Evolutionary conservation across 1,140 invertebrate species (phyloP).

Genomic region (Drosophila saltans): DNA sequence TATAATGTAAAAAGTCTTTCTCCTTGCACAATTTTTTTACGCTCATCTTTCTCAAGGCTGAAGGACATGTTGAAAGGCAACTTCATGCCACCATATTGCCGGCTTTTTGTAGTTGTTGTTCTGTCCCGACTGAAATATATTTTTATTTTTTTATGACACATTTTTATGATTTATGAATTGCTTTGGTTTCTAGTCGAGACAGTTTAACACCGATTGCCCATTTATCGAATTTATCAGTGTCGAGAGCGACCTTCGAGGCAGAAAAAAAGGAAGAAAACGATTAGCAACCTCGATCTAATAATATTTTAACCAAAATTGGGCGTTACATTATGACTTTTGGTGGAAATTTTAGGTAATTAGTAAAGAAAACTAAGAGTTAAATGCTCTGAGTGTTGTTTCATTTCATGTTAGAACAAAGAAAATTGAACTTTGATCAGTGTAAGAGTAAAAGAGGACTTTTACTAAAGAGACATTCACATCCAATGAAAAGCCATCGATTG

Average conservation of each 20-base stretch:
- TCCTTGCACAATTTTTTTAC: constrained; percentile 66
- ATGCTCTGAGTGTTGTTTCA: not conserved
- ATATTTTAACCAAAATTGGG: constrained; percentile 50
- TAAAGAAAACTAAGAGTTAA: not conserved
- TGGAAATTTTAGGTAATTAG: constrained; percentile 7
- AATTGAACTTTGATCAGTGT: no score
- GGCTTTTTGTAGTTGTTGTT: no score
- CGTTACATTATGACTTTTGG: constrained; percentile 54
- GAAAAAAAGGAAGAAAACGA: constrained; percentile 22
- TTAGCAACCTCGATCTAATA: constrained; percentile 29
- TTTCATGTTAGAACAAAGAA: not conserved
- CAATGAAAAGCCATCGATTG: no score
- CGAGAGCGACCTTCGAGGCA: constrained; percentile 47
- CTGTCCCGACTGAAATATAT: constrained; percentile 5
- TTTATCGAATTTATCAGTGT: constrained; percentile 31
- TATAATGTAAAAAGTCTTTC: constrained; percentile 45
- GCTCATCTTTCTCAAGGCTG: constrained; percentile 38
- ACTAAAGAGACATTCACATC: no score
- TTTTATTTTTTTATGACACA: constrained; percentile 79
- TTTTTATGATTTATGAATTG: constrained; percentile 83
- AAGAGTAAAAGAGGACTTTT: no score
- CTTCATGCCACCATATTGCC: constrained; percentile 24
- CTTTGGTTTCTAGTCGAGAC: constrained; percentile 63
- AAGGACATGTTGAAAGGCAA: constrained; percentile 76
- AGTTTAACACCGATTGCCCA: constrained; percentile 42